Conservation (phyloP, 37 sponge, comb jelly and placozoan genomes). For the Beroe ovata region DNA sequence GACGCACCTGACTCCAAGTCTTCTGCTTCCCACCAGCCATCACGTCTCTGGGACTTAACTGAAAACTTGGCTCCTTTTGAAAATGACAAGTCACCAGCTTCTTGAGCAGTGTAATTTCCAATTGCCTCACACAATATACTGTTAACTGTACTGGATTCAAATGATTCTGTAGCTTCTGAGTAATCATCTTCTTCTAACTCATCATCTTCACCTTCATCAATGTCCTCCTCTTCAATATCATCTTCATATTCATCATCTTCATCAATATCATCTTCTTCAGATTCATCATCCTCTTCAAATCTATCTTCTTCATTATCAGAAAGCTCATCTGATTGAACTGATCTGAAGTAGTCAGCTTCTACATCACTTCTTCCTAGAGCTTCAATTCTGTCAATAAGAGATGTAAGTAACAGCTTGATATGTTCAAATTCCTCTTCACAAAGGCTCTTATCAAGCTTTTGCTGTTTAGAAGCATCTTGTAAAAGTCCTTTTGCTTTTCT, state of each 20-base stretch:
- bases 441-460: not conserved
- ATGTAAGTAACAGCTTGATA: not conserved
- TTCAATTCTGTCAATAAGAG: conserved; percentile 1
- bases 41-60: conserved; percentile 23
- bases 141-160: not conserved
- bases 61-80: conserved; percentile 32
- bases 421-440: not conserved
- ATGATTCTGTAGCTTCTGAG: not conserved
- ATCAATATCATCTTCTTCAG: conserved; percentile 24
- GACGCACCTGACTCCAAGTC: conserved; percentile 2
- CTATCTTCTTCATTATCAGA: conserved; percentile 41
- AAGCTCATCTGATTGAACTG: conserved; percentile 12
- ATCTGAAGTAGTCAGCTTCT: conserved; percentile 54
- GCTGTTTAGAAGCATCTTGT: not conserved
- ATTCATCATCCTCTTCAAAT: conserved; percentile 20
- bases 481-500: not conserved
- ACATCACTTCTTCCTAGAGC: not conserved
- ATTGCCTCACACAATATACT: conserved; percentile 50
- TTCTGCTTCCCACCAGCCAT: conserved; percentile 67
- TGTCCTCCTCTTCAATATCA: not conserved
- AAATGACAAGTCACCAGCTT: conserved; percentile 38
- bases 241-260: conserved; percentile 54
- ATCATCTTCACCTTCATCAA: conserved; percentile 26
- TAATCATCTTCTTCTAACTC: conserved; percentile 14
- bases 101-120: conserved; percentile 63